Conservation (phyloP, 23 tunicate genomes). For the Trididemnum clinides region DNA sequence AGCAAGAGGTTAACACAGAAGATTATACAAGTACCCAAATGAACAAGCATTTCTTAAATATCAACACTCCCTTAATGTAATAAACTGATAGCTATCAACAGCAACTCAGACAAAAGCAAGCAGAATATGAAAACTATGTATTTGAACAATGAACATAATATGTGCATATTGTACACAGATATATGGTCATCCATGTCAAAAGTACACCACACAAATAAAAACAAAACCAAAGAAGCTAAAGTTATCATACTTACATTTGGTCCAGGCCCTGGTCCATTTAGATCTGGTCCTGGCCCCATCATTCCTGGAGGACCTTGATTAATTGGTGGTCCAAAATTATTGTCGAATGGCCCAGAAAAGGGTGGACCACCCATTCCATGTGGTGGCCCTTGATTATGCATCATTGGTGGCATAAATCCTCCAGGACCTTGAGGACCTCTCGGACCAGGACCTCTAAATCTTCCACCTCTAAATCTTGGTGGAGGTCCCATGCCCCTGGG, state of each 20-base stretch:
- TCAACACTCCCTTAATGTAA: too few species aligned
- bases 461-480: conserved; percentile 30
- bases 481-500: conserved; percentile 21
- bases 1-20: too few species aligned
- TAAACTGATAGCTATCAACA: too few species aligned
- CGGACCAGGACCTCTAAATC: conserved; percentile 58
- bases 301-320: conserved; percentile 52
- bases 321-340: conserved; percentile 40
- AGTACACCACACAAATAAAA: not conserved
- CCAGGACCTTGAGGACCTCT: conserved; percentile 81
- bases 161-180: too few species aligned
- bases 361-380: conserved; percentile 65
- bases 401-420: conserved; percentile 55
- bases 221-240: not conserved
- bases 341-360: conserved; percentile 52
- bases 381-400: conserved; percentile 41
- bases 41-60: too few species aligned
- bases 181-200: too few species aligned
- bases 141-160: too few species aligned
- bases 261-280: conserved; percentile 23
- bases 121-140: too few species aligned
- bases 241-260: not conserved
- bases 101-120: too few species aligned
- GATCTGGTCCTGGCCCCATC: conserved; percentile 53
- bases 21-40: too few species aligned